phyloP scores from a whole-genome alignment of 2,113 vertebrate genomes.

The Nyctereutes procyonoides region DNA sequence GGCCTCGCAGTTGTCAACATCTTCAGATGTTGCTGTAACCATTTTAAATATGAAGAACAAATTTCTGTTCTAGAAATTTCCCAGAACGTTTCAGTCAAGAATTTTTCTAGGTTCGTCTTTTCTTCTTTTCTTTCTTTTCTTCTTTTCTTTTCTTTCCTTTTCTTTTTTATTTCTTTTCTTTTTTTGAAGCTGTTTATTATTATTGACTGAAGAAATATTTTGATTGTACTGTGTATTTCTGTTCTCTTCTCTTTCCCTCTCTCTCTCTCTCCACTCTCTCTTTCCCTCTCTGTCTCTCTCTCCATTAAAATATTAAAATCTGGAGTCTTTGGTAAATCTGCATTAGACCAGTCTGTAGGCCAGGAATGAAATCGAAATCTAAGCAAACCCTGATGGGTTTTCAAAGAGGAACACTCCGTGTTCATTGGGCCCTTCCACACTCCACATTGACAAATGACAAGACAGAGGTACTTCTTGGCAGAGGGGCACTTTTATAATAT shows the following conservation, averaged over 20 bases:
- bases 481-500: constrained; percentile 35
- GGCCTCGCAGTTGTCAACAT: not conserved
- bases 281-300: not conserved
- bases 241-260: not conserved
- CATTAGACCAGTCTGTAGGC: constrained; percentile 63
- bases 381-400: constrained; percentile 11
- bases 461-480: constrained; percentile 31
- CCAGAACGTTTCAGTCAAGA: constrained; percentile 73
- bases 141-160: not conserved
- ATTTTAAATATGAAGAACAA: constrained; percentile 55
- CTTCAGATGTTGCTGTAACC: constrained; percentile 56
- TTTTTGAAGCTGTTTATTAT: not conserved
- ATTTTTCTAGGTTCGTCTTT: constrained; percentile 42
- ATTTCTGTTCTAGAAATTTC: constrained; percentile 78
- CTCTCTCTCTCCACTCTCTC: not conserved
- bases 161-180: not conserved
- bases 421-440: constrained; percentile 46
- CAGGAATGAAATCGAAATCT: constrained; percentile 46
- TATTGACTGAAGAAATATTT: constrained; percentile 69
- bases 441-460: not conserved
- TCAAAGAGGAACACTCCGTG: constrained; percentile 32
- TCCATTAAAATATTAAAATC: constrained; percentile 63
- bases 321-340: constrained; percentile 75
- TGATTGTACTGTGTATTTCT: not conserved
- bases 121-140: not conserved